Evolutionary conservation across 2,113 vertebrate species (phyloP).

Genomic region (Meriones unguiculatus): DNA sequence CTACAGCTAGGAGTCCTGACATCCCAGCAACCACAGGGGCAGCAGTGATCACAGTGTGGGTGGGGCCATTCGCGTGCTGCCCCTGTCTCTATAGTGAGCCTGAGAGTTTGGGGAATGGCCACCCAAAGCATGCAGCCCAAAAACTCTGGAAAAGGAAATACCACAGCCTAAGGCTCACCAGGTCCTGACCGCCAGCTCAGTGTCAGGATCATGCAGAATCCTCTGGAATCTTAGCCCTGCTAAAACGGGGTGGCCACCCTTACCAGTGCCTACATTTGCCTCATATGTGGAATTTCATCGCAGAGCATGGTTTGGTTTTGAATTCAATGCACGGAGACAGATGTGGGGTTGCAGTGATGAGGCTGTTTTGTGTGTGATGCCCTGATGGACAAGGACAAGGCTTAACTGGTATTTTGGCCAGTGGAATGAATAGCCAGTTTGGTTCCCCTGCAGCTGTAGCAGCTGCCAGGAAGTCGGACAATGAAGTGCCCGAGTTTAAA

Average conservation of each 20-base stretch:
- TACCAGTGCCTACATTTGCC: rapidly evolving
- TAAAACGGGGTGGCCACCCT: rapidly evolving
- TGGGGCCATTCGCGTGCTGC: rapidly evolving
- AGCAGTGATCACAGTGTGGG: rapidly evolving
- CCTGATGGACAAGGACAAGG: rapidly evolving
- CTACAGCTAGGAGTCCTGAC: not conserved
- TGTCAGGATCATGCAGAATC: rapidly evolving
- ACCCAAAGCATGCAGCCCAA: not conserved
- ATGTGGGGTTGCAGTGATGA: rapidly evolving
- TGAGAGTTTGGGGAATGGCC: not conserved
- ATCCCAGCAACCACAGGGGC: rapidly evolving
- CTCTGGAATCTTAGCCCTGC: not conserved
- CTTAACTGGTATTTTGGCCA: not conserved
- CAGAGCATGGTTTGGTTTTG: not conserved
- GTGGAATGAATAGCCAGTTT: not conserved
- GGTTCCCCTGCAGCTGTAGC: not conserved
- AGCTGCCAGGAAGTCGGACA: slow-evolving; percentile 24
- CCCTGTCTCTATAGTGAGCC: rapidly evolving
- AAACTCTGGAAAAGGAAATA: rapidly evolving
- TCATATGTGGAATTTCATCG: rapidly evolving
- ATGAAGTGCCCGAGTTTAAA: not conserved
- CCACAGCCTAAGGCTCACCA: rapidly evolving
- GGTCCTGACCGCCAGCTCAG: not conserved
- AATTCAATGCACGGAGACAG: not conserved
- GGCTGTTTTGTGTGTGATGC: not conserved